phyloP scores from a whole-genome alignment of 2,888 invertebrate genomes.

The Brachyptera putata region DNA sequence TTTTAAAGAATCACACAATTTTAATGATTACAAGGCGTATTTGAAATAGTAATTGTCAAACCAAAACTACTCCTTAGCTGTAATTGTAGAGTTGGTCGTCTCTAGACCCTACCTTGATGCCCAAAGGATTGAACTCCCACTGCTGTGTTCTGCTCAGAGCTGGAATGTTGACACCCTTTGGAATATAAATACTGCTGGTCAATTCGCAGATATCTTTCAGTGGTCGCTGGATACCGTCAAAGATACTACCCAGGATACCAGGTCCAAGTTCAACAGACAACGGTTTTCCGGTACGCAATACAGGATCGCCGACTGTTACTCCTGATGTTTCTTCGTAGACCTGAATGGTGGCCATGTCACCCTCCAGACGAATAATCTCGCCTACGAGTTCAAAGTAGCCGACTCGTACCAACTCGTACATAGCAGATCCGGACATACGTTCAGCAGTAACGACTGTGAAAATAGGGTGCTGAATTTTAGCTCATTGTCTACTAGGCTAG shows the following conservation, averaged over 20 bases:
- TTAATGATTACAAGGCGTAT: no score
- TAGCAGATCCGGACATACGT: slow-evolving; percentile 98
- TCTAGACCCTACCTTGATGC: slow-evolving; percentile 64
- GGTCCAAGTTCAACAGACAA: slow-evolving; percentile 98
- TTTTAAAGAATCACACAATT: no score
- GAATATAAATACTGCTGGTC: slow-evolving; percentile 97
- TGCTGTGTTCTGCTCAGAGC: slow-evolving; percentile 69
- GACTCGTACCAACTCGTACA: slow-evolving; percentile 99
- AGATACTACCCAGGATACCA: slow-evolving; percentile 98
- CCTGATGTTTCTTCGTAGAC: slow-evolving; percentile 95
- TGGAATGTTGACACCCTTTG: slow-evolving; percentile 97
- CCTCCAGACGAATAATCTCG: slow-evolving; percentile 99
- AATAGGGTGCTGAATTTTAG: slow-evolving; percentile 14
- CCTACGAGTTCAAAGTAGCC: slow-evolving; percentile 98
- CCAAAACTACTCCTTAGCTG: no score
- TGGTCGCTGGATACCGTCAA: slow-evolving; percentile 99
- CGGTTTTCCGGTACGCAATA: slow-evolving; percentile 96
- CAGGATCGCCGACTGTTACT: slow-evolving; percentile 99
- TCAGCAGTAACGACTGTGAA: slow-evolving; percentile 94
- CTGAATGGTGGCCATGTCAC: slow-evolving; percentile 99
- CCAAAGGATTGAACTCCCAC: slow-evolving; percentile 91
- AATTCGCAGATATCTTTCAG: slow-evolving; percentile 93
- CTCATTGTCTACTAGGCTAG: not conserved
- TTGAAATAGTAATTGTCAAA: no score
- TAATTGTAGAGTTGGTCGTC: no score